Evolutionary conservation across 2,797 vertebrate species (phyloP).

Genomic region (Valencia hispanica): DNA sequence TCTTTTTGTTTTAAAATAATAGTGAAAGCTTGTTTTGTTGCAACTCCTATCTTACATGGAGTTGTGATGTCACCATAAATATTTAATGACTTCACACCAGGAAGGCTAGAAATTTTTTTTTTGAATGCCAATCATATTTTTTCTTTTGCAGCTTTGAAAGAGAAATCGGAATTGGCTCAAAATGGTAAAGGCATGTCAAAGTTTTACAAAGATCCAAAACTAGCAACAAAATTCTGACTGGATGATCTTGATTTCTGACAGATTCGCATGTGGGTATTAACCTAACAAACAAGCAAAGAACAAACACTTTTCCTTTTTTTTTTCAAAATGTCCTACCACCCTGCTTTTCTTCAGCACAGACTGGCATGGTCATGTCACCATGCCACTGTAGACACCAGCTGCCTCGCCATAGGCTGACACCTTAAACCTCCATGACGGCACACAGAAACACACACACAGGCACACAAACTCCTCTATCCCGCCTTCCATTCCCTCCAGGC

Average conservation of each 20-base stretch:
- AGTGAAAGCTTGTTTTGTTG: not conserved
- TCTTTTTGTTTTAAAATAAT: not conserved
- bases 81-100: not conserved
- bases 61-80: not conserved
- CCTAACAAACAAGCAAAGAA: not conserved
- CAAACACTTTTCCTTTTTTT: slow-evolving; percentile 11
- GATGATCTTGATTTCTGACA: not conserved
- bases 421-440: slow-evolving; percentile 89
- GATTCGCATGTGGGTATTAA: slow-evolving; percentile 10
- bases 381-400: slow-evolving; percentile 66
- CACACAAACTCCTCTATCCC: slow-evolving; percentile 80
- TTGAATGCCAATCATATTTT: not conserved
- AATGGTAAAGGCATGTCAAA: not conserved
- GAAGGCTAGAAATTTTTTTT: not conserved
- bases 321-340: slow-evolving; percentile 70
- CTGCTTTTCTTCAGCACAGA: slow-evolving; percentile 82
- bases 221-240: not conserved
- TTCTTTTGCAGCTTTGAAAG: no score
- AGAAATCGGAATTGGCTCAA: not conserved
- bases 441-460: slow-evolving; percentile 82
- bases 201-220: not conserved
- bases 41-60: not conserved
- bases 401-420: slow-evolving; percentile 84
- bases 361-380: slow-evolving; percentile 79
- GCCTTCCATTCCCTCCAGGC: slow-evolving; percentile 38